phyloP scores from a whole-genome alignment of 37 sponge, comb jelly and placozoan genomes.

The Spongia lamella region DNA sequence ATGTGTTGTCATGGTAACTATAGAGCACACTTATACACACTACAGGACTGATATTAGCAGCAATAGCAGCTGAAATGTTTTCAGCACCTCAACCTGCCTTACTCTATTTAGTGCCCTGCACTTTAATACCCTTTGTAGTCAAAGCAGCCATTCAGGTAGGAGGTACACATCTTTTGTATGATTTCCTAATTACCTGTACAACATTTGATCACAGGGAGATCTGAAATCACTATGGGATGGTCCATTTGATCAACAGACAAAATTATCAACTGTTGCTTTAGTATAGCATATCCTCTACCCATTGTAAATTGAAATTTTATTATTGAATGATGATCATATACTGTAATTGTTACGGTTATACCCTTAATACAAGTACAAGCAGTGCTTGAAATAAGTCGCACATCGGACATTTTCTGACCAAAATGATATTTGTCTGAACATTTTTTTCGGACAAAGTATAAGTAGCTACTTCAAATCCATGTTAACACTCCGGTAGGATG shows the following conservation, averaged over 20 bases:
- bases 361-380: too few species aligned
- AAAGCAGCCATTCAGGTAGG: conserved; percentile 61
- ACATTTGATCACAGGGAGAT: conserved; percentile 44
- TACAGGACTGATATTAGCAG: conserved; percentile 50
- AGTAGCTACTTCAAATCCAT: too few species aligned
- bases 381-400: too few species aligned
- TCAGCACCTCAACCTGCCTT: conserved; percentile 71
- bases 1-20: neutral
- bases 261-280: neutral
- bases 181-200: neutral
- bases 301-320: too few species aligned
- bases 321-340: too few species aligned
- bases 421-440: too few species aligned
- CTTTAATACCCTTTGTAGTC: conserved; percentile 53
- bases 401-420: too few species aligned
- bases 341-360: too few species aligned
- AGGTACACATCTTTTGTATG: neutral
- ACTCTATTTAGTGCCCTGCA: conserved; percentile 70
- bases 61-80: conserved; percentile 33
- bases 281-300: too few species aligned
- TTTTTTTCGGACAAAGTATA: too few species aligned
- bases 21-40: neutral
- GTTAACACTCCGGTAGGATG: too few species aligned
- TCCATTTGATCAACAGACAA: conserved; percentile 26
- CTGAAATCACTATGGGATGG: conserved; percentile 58